Percentiles rank a stretch among this genome's conserved stretches.
Evolutionary conservation across 2,888 invertebrate genomes (phyloP).

Genomic region (Caenorhabditis becei): DNA sequence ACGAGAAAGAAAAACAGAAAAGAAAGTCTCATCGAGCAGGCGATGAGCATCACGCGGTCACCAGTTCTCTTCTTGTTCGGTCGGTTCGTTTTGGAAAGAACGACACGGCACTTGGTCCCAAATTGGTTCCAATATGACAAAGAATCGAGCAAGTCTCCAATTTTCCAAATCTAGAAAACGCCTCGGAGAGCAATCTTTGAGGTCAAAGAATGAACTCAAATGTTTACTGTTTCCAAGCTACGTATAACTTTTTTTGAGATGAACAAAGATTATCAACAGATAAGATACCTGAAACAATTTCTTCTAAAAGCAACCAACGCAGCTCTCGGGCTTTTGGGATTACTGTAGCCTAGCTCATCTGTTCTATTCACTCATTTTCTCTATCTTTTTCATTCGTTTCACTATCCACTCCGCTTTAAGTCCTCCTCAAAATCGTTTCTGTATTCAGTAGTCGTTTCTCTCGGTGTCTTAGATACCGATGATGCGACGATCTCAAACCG

Average conservation of each 20-base stretch:
- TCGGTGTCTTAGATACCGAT: background rate
- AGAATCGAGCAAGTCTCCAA: too few species aligned
- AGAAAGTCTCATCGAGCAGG: background rate
- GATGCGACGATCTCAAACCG: conserved; percentile 71
- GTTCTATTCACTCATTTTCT: conserved; percentile 15
- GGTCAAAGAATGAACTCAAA: conserved; percentile 38
- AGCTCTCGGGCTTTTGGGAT: too few species aligned
- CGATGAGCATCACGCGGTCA: background rate
- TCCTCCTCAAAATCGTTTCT: conserved; percentile 13
- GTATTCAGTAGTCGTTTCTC: conserved; percentile 8
- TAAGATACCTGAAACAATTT: too few species aligned
- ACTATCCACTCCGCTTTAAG: background rate
- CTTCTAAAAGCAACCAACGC: too few species aligned
- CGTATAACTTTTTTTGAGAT: conserved; percentile 2
- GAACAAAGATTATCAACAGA: background rate
- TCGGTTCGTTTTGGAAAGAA: too few species aligned
- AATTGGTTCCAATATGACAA: too few species aligned
- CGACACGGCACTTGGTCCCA: too few species aligned
- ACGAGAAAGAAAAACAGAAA: background rate
- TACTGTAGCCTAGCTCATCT: background rate
- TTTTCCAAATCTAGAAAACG: too few species aligned
- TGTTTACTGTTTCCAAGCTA: conserved; percentile 27
- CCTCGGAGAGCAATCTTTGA: conserved; percentile 8
- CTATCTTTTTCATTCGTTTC: conserved; percentile 9
- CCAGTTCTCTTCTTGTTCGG: too few species aligned